Percentiles rank a stretch among this genome's conserved stretches.
phyloP scores from a whole-genome alignment of 2,888 invertebrate genomes.

The Flabesymbios commensalis region DNA sequence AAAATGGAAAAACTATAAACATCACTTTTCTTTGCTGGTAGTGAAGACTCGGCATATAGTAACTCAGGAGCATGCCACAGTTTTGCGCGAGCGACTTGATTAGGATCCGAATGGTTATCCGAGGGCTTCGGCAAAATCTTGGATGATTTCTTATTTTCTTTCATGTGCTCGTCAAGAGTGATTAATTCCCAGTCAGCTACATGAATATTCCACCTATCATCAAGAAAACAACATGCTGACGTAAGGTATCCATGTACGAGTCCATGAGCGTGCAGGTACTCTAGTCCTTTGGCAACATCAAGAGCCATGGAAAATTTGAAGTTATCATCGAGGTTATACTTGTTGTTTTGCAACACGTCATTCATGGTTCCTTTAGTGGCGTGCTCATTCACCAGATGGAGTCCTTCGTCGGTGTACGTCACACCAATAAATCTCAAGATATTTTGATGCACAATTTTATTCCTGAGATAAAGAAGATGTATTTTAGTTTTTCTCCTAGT shows the following conservation, averaged over 20 bases:
- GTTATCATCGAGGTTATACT: conserved; percentile 44
- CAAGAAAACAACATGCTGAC: conserved; percentile 47
- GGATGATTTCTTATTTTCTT: background rate
- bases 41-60: background rate
- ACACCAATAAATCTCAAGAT: conserved; percentile 44
- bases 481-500: background rate
- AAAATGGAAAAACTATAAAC: conserved; percentile 40
- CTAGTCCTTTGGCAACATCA: conserved; percentile 43
- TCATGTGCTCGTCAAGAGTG: background rate
- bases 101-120: background rate
- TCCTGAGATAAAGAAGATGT: background rate
- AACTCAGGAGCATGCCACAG: background rate
- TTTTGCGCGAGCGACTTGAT: background rate
- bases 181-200: conserved; percentile 24
- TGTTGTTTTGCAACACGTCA: conserved; percentile 47
- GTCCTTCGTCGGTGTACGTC: conserved; percentile 34
- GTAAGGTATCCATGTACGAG: conserved; percentile 52
- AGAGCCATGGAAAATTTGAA: conserved; percentile 47
- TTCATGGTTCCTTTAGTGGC: conserved; percentile 45
- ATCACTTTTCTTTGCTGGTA: conserved; percentile 27
- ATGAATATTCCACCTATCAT: conserved; percentile 51
- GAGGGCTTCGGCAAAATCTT: background rate
- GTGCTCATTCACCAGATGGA: conserved; percentile 45
- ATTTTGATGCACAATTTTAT: conserved; percentile 19
- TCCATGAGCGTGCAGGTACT: conserved; percentile 47